Evolutionary conservation across 2,113 vertebrate genomes (phyloP).

Genomic region (Proterorhinus semilunaris): DNA sequence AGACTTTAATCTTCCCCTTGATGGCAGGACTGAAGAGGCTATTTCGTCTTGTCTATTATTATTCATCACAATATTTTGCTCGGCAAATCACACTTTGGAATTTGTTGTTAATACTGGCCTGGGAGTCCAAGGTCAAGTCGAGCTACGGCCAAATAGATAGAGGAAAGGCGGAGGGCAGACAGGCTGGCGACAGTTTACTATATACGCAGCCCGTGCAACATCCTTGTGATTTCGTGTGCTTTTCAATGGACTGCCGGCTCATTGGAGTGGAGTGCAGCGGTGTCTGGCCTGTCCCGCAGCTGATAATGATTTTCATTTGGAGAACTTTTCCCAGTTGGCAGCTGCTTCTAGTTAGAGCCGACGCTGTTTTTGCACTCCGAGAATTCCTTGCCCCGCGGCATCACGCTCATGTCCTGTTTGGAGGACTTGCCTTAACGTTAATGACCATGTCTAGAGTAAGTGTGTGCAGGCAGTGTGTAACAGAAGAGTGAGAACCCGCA

Average conservation of each 20-base stretch:
- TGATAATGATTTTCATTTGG: slow-evolving; percentile 73
- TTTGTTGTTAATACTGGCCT: no score
- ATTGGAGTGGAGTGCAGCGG: slow-evolving; percentile 33
- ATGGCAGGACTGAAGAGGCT: no score
- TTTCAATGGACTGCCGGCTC: slow-evolving; percentile 49
- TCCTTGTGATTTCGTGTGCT: slow-evolving; percentile 48
- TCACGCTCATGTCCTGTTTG: slow-evolving; percentile 65
- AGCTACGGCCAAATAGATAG: slow-evolving; percentile 8
- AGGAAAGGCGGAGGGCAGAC: slow-evolving; percentile 33
- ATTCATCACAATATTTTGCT: no score
- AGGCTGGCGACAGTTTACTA: slow-evolving; percentile 52
- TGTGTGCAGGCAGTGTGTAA: slow-evolving; percentile 13
- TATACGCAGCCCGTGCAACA: slow-evolving; percentile 10
- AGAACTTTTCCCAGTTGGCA: slow-evolving; percentile 61
- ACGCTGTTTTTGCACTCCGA: slow-evolving; percentile 42
- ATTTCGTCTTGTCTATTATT: no score
- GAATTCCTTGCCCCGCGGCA: slow-evolving; percentile 67
- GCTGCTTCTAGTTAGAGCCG: slow-evolving; percentile 71
- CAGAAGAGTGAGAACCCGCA: slow-evolving; percentile 12
- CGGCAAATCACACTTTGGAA: no score
- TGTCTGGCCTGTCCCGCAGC: slow-evolving; percentile 64
- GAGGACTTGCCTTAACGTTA: slow-evolving; percentile 60
- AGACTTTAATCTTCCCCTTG: no score
- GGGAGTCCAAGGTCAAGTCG: slow-evolving; percentile 28
- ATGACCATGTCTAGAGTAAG: slow-evolving; percentile 39